Percentiles rank a stretch among this genome's conserved stretches.
Evolutionary conservation across 2,113 vertebrate species (phyloP).

Genomic region (Onychorhynchus coronatus): DNA sequence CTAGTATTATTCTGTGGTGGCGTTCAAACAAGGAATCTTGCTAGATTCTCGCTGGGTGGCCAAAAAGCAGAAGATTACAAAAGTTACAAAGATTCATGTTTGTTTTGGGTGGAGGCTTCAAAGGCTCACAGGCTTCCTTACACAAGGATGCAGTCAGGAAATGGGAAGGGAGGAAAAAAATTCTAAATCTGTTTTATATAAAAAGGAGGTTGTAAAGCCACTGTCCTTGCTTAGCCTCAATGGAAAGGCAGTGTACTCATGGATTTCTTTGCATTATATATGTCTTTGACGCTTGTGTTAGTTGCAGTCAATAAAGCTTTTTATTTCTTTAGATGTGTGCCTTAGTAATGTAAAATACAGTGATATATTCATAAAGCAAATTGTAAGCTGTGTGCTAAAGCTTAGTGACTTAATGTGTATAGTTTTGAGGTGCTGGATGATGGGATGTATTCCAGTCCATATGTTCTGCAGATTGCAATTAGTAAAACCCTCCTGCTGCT

Average conservation of each 20-base stretch:
- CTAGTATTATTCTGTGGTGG: slow-evolving; percentile 52
- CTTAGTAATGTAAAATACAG: background rate
- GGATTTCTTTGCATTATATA: background rate
- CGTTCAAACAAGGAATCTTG: slow-evolving; percentile 59
- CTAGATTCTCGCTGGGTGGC: slow-evolving; percentile 76
- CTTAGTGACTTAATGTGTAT: background rate
- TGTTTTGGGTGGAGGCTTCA: slow-evolving; percentile 76
- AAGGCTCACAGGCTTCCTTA: slow-evolving; percentile 65
- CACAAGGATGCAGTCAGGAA: slow-evolving; percentile 69
- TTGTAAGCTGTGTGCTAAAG: background rate
- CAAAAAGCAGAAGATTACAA: slow-evolving; percentile 50
- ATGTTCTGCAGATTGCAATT: slow-evolving; percentile 65
- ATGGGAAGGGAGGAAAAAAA: slow-evolving; percentile 5
- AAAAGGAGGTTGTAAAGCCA: slow-evolving; percentile 42
- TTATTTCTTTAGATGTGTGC: background rate
- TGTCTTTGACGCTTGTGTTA: slow-evolving; percentile 22
- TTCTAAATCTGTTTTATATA: slow-evolving; percentile 65
- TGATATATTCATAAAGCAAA: background rate
- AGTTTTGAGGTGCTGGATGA: background rate
- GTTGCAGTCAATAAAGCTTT: background rate
- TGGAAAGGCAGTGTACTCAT: background rate
- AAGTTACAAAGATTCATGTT: slow-evolving; percentile 70
- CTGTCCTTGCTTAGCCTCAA: slow-evolving; percentile 25
- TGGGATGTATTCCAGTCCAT: slow-evolving; percentile 39
- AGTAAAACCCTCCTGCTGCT: slow-evolving; percentile 58